These are phyloP conservation scores for Hemistola chrysoprasaria DNA, from an alignment of 2,888 invertebrate genomes.

Conservation along the genomic window DNA sequence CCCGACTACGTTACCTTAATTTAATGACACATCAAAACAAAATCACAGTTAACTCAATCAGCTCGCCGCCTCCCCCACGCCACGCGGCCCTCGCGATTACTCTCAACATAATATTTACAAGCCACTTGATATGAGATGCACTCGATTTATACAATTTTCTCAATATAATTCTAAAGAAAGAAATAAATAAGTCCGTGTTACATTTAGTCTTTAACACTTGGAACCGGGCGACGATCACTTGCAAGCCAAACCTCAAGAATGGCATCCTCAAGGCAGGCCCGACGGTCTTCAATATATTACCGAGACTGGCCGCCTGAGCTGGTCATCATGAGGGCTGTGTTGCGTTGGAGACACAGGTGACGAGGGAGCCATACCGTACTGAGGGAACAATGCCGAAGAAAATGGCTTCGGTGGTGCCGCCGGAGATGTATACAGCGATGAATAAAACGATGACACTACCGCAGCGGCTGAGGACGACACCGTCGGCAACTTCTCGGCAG, in stretches of 20 bases:
- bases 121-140: slow-evolving; percentile 69
- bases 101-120: slow-evolving; percentile 64
- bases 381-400: slow-evolving; percentile 76
- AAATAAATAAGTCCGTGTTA: slow-evolving; percentile 65
- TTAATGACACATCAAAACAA: slow-evolving; percentile 63
- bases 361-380: slow-evolving; percentile 75
- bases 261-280: slow-evolving; percentile 62
- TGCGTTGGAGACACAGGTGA: slow-evolving; percentile 70
- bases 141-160: slow-evolving; percentile 45
- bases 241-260: slow-evolving; percentile 54
- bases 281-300: slow-evolving; percentile 86
- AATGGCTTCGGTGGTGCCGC: slow-evolving; percentile 78
- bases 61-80: slow-evolving; percentile 24
- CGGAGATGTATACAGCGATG: slow-evolving; percentile 84
- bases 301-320: slow-evolving; percentile 86
- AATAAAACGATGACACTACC: slow-evolving; percentile 86
- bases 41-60: slow-evolving; percentile 75
- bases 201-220: slow-evolving; percentile 54
- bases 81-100: slow-evolving; percentile 42
- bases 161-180: slow-evolving; percentile 54
- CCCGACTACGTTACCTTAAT: slow-evolving; percentile 56
- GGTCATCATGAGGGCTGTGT: slow-evolving; percentile 80
- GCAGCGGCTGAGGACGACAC: slow-evolving; percentile 78
- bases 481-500: slow-evolving; percentile 70
- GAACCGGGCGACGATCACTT: slow-evolving; percentile 23